phyloP scores from a whole-genome alignment of 1,140 invertebrate genomes.

The Lanistes nyassanus region DNA sequence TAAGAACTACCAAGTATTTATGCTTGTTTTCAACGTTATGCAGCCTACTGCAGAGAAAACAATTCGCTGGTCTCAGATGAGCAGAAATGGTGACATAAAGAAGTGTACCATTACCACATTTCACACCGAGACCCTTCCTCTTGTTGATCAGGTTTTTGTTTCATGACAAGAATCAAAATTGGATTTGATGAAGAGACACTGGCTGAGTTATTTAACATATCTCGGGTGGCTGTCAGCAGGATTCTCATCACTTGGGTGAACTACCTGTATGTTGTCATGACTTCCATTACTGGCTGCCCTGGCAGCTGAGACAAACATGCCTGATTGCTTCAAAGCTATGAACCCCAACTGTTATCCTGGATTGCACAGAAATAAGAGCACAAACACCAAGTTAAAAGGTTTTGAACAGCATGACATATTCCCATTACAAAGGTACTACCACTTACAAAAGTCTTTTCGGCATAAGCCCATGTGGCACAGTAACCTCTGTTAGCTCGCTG shows the following conservation, averaged over 20 bases:
- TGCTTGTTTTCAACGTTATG: background rate
- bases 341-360: constrained; percentile 64
- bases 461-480: constrained; percentile 38
- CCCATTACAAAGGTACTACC: constrained; percentile 36
- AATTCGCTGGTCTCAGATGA: background rate
- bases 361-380: constrained; percentile 66
- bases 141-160: constrained; percentile 31
- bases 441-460: constrained; percentile 43
- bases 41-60: constrained; percentile 7
- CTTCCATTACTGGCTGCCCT: constrained; percentile 29
- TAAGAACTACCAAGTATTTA: constrained; percentile 6
- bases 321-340: constrained; percentile 53
- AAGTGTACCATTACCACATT: background rate
- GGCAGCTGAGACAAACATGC: constrained; percentile 39
- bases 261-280: constrained; percentile 30
- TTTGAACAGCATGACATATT: constrained; percentile 34
- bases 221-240: constrained; percentile 24
- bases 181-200: constrained; percentile 30
- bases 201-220: constrained; percentile 28
- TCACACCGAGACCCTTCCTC: background rate
- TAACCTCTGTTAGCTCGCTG: constrained; percentile 32
- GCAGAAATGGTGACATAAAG: background rate
- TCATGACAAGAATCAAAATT: constrained; percentile 24
- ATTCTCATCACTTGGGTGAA: constrained; percentile 41
- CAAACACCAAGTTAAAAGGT: constrained; percentile 50